Evolutionary conservation across 2,888 invertebrate genomes (phyloP).

Genomic region (Podotricha telesiphe): DNA sequence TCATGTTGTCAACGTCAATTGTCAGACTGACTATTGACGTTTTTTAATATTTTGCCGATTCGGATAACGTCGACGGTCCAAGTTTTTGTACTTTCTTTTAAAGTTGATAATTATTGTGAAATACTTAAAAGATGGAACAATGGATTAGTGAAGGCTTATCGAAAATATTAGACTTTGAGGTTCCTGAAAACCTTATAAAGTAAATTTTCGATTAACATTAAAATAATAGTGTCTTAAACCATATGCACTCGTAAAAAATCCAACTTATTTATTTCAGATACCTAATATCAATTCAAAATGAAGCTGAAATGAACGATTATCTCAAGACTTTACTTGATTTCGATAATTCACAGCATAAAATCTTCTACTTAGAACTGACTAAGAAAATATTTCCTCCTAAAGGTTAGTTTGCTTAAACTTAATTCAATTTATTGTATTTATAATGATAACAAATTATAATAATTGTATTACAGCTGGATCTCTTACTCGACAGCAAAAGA

Average conservation of each 20-base stretch:
- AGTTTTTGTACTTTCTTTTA: not conserved
- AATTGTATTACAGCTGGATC: slow-evolving; percentile 54
- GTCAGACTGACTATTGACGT: not conserved
- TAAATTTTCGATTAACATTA: slow-evolving; percentile 57
- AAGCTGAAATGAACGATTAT: slow-evolving; percentile 89
- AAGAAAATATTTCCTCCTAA: slow-evolving; percentile 76
- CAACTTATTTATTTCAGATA: slow-evolving; percentile 83
- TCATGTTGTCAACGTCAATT: not conserved
- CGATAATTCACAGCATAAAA: slow-evolving; percentile 85
- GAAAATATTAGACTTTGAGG: slow-evolving; percentile 86
- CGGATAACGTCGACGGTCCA: not conserved
- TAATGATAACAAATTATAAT: slow-evolving; percentile 18
- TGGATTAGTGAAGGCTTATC: slow-evolving; percentile 87
- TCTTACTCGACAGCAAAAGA: slow-evolving; percentile 65
- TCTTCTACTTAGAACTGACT: slow-evolving; percentile 85
- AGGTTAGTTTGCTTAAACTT: slow-evolving; percentile 52
- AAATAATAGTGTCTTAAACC: not conserved
- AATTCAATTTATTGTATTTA: not conserved
- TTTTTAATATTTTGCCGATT: not conserved
- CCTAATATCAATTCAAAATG: slow-evolving; percentile 87
- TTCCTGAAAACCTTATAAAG: slow-evolving; percentile 88
- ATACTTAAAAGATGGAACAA: slow-evolving; percentile 79
- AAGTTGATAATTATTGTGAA: slow-evolving; percentile 25
- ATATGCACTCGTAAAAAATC: not conserved
- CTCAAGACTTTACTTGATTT: slow-evolving; percentile 89